Evolutionary conservation across 2,113 vertebrate genomes (phyloP).

Genomic region (Gracilinanus agilis): DNA sequence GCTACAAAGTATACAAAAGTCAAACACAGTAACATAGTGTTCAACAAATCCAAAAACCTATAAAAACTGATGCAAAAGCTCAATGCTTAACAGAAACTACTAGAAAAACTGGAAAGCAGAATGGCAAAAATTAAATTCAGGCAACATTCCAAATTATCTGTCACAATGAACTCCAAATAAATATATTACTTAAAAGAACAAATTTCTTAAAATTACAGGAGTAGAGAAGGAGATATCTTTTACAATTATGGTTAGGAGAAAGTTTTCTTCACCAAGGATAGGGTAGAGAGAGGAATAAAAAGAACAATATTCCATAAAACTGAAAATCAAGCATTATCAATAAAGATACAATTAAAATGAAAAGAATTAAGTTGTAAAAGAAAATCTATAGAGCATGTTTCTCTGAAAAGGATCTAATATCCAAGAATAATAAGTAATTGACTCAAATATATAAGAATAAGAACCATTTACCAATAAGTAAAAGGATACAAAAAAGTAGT

Average conservation of each 20-base stretch:
- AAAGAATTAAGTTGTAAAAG: background rate
- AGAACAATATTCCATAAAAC: too few relatives aligned
- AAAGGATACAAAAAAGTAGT: background rate
- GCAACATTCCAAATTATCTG: background rate
- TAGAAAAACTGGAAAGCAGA: background rate
- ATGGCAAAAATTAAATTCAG: background rate
- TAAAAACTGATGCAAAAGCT: background rate
- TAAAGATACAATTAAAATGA: background rate
- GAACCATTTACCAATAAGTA: background rate
- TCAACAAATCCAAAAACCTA: background rate
- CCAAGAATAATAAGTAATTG: background rate
- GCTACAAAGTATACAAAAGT: background rate
- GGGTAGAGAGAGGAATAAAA: too few relatives aligned
- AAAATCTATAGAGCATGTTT: background rate
- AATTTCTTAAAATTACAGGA: too few relatives aligned
- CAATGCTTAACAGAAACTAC: background rate
- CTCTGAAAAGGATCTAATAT: background rate
- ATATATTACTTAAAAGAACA: too few relatives aligned
- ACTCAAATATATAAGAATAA: background rate
- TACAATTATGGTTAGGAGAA: background rate
- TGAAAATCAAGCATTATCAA: background rate
- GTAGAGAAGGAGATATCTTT: background rate
- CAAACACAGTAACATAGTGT: background rate
- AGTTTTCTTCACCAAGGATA: background rate
- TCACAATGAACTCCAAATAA: background rate